A percentile compares a stretch with the other conserved stretches of the same genome.
These are phyloP conservation scores for Smutsia gigantea DNA, from an alignment of 2,797 vertebrate genomes.

Conservation along the genomic window DNA sequence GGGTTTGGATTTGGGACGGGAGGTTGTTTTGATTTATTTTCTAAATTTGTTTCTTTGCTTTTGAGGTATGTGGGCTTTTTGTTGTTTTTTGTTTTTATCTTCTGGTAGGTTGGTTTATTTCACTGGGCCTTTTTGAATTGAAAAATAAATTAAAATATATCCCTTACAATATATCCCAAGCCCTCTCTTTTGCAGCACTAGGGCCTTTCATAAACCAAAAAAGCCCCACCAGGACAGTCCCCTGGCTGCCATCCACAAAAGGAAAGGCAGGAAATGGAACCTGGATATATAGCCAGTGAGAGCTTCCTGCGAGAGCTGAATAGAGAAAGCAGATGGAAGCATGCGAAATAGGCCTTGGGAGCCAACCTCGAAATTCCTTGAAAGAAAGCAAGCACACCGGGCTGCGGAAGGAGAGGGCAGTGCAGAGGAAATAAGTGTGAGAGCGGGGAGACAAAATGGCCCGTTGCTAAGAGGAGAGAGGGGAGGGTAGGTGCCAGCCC, in stretches of 20 bases:
- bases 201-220: slow-evolving; percentile 47
- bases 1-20: not conserved
- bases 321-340: slow-evolving; percentile 68
- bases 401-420: slow-evolving; percentile 40
- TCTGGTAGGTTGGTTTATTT: slow-evolving; percentile 64
- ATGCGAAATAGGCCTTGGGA: not conserved
- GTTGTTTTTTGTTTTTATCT: slow-evolving; percentile 66
- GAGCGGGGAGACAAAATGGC: slow-evolving; percentile 61
- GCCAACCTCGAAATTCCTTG: slow-evolving; percentile 68
- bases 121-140: slow-evolving; percentile 40
- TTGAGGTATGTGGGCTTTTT: slow-evolving; percentile 66
- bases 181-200: slow-evolving; percentile 32
- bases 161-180: slow-evolving; percentile 48
- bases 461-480: slow-evolving; percentile 29
- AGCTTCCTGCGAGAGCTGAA: not conserved
- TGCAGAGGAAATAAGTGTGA: slow-evolving; percentile 59
- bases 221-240: slow-evolving; percentile 37
- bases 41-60: slow-evolving; percentile 54
- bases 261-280: slow-evolving; percentile 61
- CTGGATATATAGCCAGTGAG: slow-evolving; percentile 33
- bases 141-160: slow-evolving; percentile 59
- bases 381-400: slow-evolving; percentile 54
- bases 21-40: not conserved
- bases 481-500: not conserved
- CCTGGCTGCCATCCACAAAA: slow-evolving; percentile 57